Evolutionary conservation across 1,140 invertebrate genomes (phyloP), one percentile per base, ranked within the genome.

Genomic region (Tetramorium simillimum): DNA sequence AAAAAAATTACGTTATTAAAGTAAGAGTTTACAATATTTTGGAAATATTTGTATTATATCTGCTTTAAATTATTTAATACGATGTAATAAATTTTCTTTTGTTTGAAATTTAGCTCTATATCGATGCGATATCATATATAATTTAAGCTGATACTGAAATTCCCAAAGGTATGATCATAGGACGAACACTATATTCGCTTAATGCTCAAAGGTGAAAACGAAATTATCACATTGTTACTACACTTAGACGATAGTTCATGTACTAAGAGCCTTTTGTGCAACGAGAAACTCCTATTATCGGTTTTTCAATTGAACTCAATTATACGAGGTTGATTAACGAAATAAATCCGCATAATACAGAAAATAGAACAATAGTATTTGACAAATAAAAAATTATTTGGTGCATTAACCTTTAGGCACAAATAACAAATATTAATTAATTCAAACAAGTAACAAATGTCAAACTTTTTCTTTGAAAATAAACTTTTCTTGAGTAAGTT

Each of bases 181-280:
- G 33, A 80, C 7, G 24, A 73, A 43, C 69, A 24, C 53, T 46
- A 75, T 75, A 75, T 75, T 73, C 53, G 69, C 63, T 70, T 81
- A 56, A 81, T 56, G 49, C 16, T 82, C 80, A 73, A 82, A 82
- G 80, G 51, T 75, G 69, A 46, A 84, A 84, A 84, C n/a, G 69
- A 84, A 84, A 28, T 84, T 84, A 84, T 28, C 53, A 72, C 67
- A 84, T 73, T 56, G 80, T 84, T 84, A 72, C 40, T 60, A 49
- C 46, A 75, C 14, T 75, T 75, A 84, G 69, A 28, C 24, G 40
- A 33, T 73, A 60, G 40, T 60, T 53, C 28, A 51, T 65, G 69
- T 46, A 84, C 53, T 60, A 12, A 75, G n/a, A 62, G 24, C 51
- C 67, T 82, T 84, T 75, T 18, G 53, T 49, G 33, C 9, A 33